Percentiles rank a stretch among this genome's conserved stretches.
phyloP scores from a whole-genome alignment of 1,140 invertebrate genomes.

The Tachypleus tridentatus region DNA sequence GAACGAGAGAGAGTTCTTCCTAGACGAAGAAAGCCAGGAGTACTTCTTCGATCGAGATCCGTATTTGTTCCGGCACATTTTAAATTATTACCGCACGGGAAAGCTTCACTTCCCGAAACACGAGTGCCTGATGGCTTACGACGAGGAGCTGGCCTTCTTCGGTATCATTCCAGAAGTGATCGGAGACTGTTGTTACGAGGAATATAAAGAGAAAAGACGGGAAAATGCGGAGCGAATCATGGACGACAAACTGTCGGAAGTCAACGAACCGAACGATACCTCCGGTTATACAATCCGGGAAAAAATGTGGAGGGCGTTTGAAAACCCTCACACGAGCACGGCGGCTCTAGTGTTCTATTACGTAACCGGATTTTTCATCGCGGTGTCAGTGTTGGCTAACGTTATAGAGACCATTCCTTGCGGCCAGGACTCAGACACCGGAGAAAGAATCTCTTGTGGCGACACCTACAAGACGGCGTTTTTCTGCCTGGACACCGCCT shows the following conservation, averaged over 20 bases:
- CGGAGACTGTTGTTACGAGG: constrained; percentile 96
- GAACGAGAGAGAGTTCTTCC: constrained; percentile 98
- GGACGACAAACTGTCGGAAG: constrained; percentile 93
- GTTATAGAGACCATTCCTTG: constrained; percentile 97
- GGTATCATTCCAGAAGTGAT: constrained; percentile 99
- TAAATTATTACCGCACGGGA: constrained; percentile 98
- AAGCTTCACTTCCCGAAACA: constrained; percentile 98
- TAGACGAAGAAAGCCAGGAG: constrained; percentile 93
- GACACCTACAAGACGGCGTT: constrained; percentile 95
- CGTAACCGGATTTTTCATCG: constrained; percentile 99
- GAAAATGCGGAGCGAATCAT: constrained; percentile 97
- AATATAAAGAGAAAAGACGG: constrained; percentile 93
- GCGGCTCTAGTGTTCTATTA: constrained; percentile 98
- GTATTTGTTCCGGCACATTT: constrained; percentile 95
- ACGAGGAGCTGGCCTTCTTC: constrained; percentile 98
- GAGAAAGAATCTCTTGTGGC: constrained; percentile 82
- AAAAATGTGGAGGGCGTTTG: constrained; percentile 98
- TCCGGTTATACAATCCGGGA: constrained; percentile 68
- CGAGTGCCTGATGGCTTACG: constrained; percentile 97
- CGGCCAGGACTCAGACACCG: constrained; percentile 45
- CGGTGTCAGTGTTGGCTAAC: constrained; percentile 97
- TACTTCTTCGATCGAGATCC: constrained; percentile 99
- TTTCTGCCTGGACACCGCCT: constrained; percentile 98
- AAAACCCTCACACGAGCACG: constrained; percentile 97
- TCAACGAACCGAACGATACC: constrained; percentile 61